Evolutionary conservation across 1,140 invertebrate genomes (phyloP).

Genomic region (Euura saliciscinereae): DNA sequence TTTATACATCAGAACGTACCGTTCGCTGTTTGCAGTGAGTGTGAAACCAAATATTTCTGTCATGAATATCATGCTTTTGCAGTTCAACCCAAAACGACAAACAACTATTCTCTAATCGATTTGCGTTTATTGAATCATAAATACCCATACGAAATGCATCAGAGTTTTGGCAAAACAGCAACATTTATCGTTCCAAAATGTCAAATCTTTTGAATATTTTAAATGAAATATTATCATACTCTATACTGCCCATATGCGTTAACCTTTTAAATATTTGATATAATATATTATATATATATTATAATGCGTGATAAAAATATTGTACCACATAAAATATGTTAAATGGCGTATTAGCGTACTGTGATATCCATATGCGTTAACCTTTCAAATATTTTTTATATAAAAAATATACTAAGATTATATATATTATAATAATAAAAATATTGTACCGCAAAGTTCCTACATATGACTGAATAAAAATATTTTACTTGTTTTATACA

Average conservation of each 20-base stretch:
- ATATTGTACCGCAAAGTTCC: neutral
- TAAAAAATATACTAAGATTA: neutral
- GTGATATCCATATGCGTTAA: neutral
- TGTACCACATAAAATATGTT: neutral
- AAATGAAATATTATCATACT: no score
- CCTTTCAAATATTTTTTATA: neutral
- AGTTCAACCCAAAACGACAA: neutral
- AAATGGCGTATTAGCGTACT: neutral
- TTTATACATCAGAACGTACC: slow-evolving; percentile 8
- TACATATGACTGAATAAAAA: no score
- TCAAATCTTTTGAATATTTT: neutral
- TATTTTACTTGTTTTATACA: neutral
- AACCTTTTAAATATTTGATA: neutral
- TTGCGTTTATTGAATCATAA: neutral
- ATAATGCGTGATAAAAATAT: neutral
- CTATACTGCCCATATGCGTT: neutral
- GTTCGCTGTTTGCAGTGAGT: neutral
- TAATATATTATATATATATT: neutral
- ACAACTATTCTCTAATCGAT: neutral
- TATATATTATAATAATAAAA: neutral
- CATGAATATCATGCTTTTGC: neutral
- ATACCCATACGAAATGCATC: neutral
- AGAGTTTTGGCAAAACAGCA: neutral
- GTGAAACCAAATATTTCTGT: neutral
- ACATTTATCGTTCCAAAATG: neutral